A percentile compares a stretch with the other conserved stretches of the same genome.
These are phyloP conservation scores for Discoglossus pictus DNA, from an alignment of 2,797 vertebrate species.

Conservation along the genomic window DNA sequence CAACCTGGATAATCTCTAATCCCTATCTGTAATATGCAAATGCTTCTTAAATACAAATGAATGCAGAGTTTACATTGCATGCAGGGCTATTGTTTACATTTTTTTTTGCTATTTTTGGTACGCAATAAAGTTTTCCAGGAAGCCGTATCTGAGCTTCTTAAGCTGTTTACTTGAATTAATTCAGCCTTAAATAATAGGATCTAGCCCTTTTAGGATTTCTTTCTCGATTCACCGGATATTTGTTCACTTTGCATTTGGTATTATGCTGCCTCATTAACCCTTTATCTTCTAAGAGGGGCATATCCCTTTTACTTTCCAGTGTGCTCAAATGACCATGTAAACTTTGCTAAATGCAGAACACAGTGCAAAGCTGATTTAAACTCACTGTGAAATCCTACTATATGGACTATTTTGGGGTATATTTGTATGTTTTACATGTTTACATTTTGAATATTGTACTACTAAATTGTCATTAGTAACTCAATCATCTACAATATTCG, in stretches of 20 bases:
- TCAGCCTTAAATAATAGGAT: slow-evolving; percentile 69
- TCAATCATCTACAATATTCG: too few relatives aligned
- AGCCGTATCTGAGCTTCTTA: slow-evolving; percentile 64
- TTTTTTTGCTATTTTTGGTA: slow-evolving; percentile 56
- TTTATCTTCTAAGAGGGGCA: slow-evolving; percentile 13
- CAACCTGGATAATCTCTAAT: slow-evolving; percentile 55
- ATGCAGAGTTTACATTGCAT: slow-evolving; percentile 61
- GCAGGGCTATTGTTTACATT: slow-evolving; percentile 65
- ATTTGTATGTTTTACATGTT: too few relatives aligned
- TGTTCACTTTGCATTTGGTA: slow-evolving; percentile 61
- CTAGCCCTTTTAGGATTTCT: slow-evolving; percentile 61
- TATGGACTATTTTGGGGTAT: too few relatives aligned
- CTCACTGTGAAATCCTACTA: too few relatives aligned
- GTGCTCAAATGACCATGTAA: slow-evolving; percentile 25
- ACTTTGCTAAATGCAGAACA: slow-evolving; percentile 15
- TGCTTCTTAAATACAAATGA: slow-evolving; percentile 60
- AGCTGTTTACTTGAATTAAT: slow-evolving; percentile 72
- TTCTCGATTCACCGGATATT: slow-evolving; percentile 69
- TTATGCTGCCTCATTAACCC: slow-evolving; percentile 56
- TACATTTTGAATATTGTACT: too few relatives aligned
- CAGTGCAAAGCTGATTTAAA: too few relatives aligned
- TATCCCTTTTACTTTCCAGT: background rate
- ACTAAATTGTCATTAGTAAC: too few relatives aligned
- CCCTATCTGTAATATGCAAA: slow-evolving; percentile 60
- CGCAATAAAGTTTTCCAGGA: slow-evolving; percentile 63